Base-by-base conservation (phyloP, 2,113 vertebrate species). In the Ariopsis seemanni region DNA sequence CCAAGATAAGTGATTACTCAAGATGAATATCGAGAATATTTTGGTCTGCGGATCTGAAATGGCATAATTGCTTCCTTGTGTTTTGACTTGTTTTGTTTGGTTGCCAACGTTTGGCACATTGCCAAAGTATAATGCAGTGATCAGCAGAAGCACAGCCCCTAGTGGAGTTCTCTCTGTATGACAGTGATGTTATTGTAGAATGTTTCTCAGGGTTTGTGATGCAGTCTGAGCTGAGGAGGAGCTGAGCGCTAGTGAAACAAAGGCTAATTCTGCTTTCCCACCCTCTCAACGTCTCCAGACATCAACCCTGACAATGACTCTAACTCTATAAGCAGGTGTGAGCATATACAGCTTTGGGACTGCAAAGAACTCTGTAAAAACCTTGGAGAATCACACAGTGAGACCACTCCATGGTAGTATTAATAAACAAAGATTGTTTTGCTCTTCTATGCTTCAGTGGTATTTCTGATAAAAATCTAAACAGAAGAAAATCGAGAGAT, bases 71-170 rank as follows among this genome's bases (percentile, higher is more conserved):
- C 52, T 52, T 80, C 58, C 63, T 12, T 65, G 53, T 62, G 65
- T 65, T 63, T 72, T 79, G 25, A 69, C 42, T 34, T 5, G 12
- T 65, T 60, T 75, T 11, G 14, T 65, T 55, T 60, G 58, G 60
- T 53, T 55, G 20, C 58, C 22, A 48, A 25, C 81, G 53, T 69
- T 71, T 80, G 85, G 50, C 62, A 67, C 14, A 7, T 17, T 30
- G 50, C 42, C 25, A 34, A 50, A 30, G 30, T 63, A 42, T 77
- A 55, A 83, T 30, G 53, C 77, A 90, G 7, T 72, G 69, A 48
- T 50, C 55, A 60, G 90, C 69, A 87, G 71, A 84, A 94, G 90
- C 85, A 92, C 91, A 94, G 91, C 94, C 93, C 84, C 93, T 95
- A 93, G 94, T 95, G 94, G 94, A 91, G 83, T 83, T 85, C 30